Base-by-base conservation (phyloP, 2,888 invertebrate genomes). In the Epirrhoe alternata region DNA sequence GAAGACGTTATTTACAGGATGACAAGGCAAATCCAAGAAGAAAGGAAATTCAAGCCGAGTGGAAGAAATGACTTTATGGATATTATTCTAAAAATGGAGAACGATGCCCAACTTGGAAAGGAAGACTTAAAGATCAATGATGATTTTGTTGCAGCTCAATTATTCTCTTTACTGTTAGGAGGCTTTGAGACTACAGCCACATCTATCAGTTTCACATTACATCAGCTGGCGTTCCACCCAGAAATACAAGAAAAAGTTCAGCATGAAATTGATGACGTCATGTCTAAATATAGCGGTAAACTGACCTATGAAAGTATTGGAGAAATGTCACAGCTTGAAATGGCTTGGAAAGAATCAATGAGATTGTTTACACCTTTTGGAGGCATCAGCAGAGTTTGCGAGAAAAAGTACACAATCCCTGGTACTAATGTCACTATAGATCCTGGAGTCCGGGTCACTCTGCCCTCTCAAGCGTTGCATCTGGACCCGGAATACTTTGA, bases 221-320 rank as follows among this genome's bases (percentile, higher is more conserved):
- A 84, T 35, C 75, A 79, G 61, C 65, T 84, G 7, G 83, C 88
- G 1, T 73, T 77, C 30, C 66, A 86, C 62, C 83, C 82, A 5
- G 77, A 83, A 8, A 73, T 83, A 17, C 88, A 88, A 68, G 65
- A 74, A 3, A 80, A 77, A 58, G 74, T 84, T 5, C 82, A 83
- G 61, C 62, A 77, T n/a, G 85, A 89, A 73, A 77, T 88, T 31
- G 85, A 82, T 59, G 59, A n/a, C 10, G 74, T 79, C 5, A 65
- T 83, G 35, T 58, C 61, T 8, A 78, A 78, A 69, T 65, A 81
- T 55, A 57, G 77, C 49, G 71, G 76, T 30, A 74, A 77, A 55
- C 54, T 82, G 7, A 74, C 71, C 14, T 81, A 79, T 33, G 81
- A 81, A 8, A 74, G 77, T 14, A 62, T 83, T 5, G 74, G 68